Conservation (phyloP, 2,888 invertebrate species). For the Drosophila prostipennis region DNA sequence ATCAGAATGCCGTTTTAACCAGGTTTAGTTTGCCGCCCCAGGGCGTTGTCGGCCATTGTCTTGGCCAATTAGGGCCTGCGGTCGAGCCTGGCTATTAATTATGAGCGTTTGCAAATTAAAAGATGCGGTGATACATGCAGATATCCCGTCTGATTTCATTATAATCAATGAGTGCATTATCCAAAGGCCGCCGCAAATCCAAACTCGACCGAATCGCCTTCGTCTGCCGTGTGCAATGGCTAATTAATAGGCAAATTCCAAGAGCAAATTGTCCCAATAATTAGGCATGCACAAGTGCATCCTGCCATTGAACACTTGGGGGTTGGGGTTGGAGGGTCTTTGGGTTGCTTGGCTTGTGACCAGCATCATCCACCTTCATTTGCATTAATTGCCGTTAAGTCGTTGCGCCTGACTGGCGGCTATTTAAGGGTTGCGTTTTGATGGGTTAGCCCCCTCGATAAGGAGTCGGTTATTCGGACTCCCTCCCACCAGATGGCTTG, state of each 20-base stretch:
- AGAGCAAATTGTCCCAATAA: slow-evolving; percentile 76
- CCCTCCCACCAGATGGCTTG: slow-evolving; percentile 16
- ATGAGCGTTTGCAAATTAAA: slow-evolving; percentile 69
- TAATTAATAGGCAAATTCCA: slow-evolving; percentile 80
- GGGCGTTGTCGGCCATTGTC: slow-evolving; percentile 20
- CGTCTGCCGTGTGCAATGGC: slow-evolving; percentile 56
- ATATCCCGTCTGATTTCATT: slow-evolving; percentile 68
- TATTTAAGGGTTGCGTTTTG: slow-evolving; percentile 39
- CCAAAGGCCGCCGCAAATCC: slow-evolving; percentile 57
- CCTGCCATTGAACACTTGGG: slow-evolving; percentile 24
- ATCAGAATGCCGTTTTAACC: slow-evolving; percentile 23
- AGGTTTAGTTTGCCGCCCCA: slow-evolving; percentile 4
- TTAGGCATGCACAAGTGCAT: slow-evolving; percentile 78
- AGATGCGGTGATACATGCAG: slow-evolving; percentile 33
- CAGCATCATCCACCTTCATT: slow-evolving; percentile 66
- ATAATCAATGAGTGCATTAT: slow-evolving; percentile 77
- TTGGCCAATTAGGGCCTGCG: slow-evolving; percentile 53
- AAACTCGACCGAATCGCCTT: slow-evolving; percentile 45
- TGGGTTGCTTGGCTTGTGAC: slow-evolving; percentile 29
- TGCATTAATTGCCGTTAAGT: slow-evolving; percentile 78
- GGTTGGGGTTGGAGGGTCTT: too few relatives aligned
- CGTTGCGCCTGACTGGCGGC: slow-evolving; percentile 55
- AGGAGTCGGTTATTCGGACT: not conserved
- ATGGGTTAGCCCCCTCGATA: not conserved
- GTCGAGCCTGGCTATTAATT: slow-evolving; percentile 63